These are phyloP conservation scores for Dryobota labecula DNA, from an alignment of 2,888 invertebrate species.

Conservation along the genomic window DNA sequence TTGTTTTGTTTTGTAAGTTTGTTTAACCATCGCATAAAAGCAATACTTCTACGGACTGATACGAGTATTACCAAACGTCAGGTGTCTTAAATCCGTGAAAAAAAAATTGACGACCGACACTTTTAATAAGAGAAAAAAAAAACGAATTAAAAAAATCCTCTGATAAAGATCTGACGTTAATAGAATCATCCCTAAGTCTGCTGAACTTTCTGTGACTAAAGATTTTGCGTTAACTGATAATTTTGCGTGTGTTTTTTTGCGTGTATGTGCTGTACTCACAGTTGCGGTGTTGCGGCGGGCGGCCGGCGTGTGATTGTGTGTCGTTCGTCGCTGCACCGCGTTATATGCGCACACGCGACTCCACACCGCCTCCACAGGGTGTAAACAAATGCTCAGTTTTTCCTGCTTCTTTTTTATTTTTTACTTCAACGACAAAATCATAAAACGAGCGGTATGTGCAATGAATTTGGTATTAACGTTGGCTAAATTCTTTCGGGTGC, in stretches of 20 bases:
- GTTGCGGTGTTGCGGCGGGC: constrained; percentile 75
- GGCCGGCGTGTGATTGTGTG: constrained; percentile 82
- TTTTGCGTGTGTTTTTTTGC: constrained; percentile 21
- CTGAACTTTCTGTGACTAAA: too few species aligned
- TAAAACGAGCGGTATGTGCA: constrained; percentile 25
- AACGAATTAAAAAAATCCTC: too few species aligned
- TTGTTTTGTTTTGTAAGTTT: too few species aligned
- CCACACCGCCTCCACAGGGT: constrained; percentile 76
- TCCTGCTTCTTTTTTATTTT: constrained; percentile 66
- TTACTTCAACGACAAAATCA: constrained; percentile 29
- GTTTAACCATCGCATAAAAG: too few species aligned
- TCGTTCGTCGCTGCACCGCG: constrained; percentile 71
- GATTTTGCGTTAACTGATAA: too few species aligned
- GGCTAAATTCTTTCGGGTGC: background rate
- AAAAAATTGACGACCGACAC: too few species aligned
- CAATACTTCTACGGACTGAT: too few species aligned
- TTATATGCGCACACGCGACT: constrained; percentile 83
- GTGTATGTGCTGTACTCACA: constrained; percentile 78
- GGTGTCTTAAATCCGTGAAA: too few species aligned
- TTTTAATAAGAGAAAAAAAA: too few species aligned
- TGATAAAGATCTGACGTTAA: too few species aligned
- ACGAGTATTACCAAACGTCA: too few species aligned
- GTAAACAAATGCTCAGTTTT: constrained; percentile 70
- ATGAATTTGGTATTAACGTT: constrained; percentile 33
- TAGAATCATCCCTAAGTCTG: too few species aligned